These are phyloP conservation scores for Cyanoliseus patagonus DNA, from an alignment of 2,113 vertebrate genomes.

Conservation along the genomic window DNA sequence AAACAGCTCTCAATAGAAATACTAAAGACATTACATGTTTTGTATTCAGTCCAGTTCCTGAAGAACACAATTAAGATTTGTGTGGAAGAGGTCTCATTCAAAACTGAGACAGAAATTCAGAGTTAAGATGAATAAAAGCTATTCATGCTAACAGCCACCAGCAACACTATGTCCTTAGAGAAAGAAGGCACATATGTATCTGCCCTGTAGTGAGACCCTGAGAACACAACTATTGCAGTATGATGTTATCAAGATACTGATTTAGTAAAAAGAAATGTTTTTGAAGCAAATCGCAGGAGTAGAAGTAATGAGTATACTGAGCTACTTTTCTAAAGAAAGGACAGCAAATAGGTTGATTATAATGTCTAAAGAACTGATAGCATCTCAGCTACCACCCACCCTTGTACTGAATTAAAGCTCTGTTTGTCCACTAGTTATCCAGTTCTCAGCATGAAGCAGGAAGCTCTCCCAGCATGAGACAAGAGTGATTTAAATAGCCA, in stretches of 20 bases:
- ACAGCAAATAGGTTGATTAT: neutral
- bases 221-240: neutral
- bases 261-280: neutral
- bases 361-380: neutral
- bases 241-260: neutral
- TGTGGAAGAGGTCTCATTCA: neutral
- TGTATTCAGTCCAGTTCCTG: neutral
- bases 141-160: neutral
- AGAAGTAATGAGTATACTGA: neutral
- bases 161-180: neutral
- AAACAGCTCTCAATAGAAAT: neutral
- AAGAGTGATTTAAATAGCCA: neutral
- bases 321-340: neutral
- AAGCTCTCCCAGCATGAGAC: neutral
- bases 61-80: neutral
- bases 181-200: neutral
- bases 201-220: neutral
- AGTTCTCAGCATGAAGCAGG: neutral
- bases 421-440: neutral
- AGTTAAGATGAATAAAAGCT: neutral
- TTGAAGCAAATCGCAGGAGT: neutral
- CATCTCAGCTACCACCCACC: neutral
- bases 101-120: neutral
- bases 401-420: neutral
- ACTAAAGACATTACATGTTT: neutral